Evolutionary conservation across 2,797 vertebrate genomes (phyloP).

Genomic region (Zenarchopterus dispar): DNA sequence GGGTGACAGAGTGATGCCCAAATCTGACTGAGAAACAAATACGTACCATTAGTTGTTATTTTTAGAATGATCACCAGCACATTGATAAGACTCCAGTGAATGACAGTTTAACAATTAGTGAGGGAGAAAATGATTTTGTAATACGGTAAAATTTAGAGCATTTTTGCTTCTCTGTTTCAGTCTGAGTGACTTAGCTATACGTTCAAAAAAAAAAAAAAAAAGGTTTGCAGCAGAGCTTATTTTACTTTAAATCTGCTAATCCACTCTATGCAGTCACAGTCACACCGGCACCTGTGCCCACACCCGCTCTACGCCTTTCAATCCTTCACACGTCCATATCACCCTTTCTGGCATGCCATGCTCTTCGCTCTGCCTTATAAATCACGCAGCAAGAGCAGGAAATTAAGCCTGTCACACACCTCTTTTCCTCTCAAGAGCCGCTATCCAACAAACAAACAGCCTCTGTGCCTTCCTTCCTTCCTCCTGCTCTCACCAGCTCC

Average conservation of each 20-base stretch:
- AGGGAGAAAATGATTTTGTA: too few species aligned
- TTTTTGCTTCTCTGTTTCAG: slow-evolving; percentile 3
- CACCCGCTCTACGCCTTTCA: slow-evolving; percentile 10
- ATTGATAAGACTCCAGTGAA: too few species aligned
- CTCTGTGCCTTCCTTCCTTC: slow-evolving; percentile 17
- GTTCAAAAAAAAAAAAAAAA: too few species aligned
- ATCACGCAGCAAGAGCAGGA: slow-evolving; percentile 69
- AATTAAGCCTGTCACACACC: slow-evolving; percentile 71
- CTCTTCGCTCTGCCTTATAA: slow-evolving; percentile 58
- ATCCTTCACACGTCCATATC: slow-evolving; percentile 42
- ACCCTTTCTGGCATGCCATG: slow-evolving; percentile 33
- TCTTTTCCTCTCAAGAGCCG: slow-evolving; percentile 20
- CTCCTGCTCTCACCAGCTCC: slow-evolving; percentile 40
- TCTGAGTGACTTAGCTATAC: neutral
- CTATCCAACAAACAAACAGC: slow-evolving; percentile 49
- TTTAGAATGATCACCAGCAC: too few species aligned
- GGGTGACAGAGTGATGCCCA: too few species aligned
- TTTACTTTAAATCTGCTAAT: slow-evolving; percentile 2
- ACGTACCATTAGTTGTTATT: too few species aligned
- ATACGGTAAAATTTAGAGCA: neutral
- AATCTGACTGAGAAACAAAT: too few species aligned
- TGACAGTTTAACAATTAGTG: too few species aligned
- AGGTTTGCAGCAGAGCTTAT: neutral
- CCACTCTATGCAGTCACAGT: too few species aligned
- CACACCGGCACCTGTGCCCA: slow-evolving; percentile 23